Evolutionary conservation across 1,140 invertebrate genomes (phyloP), one percentile per base, ranked within the genome.

Genomic region (Yoshiicerus persimilis): DNA sequence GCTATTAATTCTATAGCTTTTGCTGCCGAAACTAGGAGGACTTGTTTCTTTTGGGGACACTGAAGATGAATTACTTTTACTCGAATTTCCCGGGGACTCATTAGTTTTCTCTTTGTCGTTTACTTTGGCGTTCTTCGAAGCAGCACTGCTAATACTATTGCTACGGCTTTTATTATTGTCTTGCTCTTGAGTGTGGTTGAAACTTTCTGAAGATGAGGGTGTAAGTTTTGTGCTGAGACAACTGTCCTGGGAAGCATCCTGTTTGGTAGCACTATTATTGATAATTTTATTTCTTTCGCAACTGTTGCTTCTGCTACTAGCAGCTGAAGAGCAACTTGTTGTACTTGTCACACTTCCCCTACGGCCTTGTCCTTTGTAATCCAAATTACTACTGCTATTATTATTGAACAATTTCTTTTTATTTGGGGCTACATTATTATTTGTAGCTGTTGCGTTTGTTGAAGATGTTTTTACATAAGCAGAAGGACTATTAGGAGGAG

Each of bases 221-320:
- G 87, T 38, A 0, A 23, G 16, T 38, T 36, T 38, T 84, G 27
- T 30, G 30, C 11, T 36, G 20, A 34, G 13, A 39, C n/a, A 84
- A 39, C 47, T 13, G 8, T 56, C 47, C 6, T 16, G 47, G 8
- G 47, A 56, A 4, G n/a, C 13, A 56, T 56, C 47, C 20, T 56
- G 16, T 56, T 56, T 64, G 25, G 5, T 70, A 23, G 13, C 10
- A 38, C 75, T 80, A 80, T 80, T 80, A 80, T 80, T 80, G 34
- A 32, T 20, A 36, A 36, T 80, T 80, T 80, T 80, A 34, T 34
- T 30, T 84, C 90, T 87, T 66, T 91, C 90, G 47, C 70, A 64
- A 75, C 89, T 90, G 62, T 56, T 89, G 84, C 90, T 91, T 30
- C 90, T 70, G 86, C 90, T 91, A 39, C 90, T 91, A 6, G 89